These are phyloP conservation scores for Gobius niger DNA, from an alignment of 2,113 vertebrate genomes.

Conservation along the genomic window DNA sequence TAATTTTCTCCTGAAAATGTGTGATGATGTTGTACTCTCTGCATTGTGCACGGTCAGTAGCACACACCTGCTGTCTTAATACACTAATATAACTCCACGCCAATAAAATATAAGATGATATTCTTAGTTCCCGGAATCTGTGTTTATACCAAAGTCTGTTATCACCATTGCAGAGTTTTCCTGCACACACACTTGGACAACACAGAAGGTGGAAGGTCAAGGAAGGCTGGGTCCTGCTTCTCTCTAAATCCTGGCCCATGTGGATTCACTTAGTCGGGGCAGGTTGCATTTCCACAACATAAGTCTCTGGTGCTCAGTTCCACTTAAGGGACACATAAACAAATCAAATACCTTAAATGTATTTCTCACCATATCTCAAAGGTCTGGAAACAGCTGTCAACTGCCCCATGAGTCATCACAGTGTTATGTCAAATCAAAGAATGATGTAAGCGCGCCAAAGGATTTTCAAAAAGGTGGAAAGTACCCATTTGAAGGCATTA, in stretches of 20 bases:
- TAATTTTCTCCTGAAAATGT: too few species aligned
- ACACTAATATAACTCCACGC: background rate
- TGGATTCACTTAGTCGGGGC: conserved; percentile 58
- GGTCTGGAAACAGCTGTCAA: conserved; percentile 43
- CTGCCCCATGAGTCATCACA: conserved; percentile 30
- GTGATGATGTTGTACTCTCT: background rate
- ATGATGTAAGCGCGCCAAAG: conserved; percentile 33
- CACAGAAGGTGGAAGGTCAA: conserved; percentile 40
- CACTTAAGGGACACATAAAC: conserved; percentile 53
- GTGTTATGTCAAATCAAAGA: conserved; percentile 35
- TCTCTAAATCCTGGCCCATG: conserved; percentile 43
- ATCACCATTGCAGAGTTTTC: conserved; percentile 5
- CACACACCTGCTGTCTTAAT: background rate
- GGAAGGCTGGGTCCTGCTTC: conserved; percentile 13
- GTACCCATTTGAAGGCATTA: conserved; percentile 20
- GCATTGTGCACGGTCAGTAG: background rate
- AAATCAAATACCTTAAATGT: conserved; percentile 43
- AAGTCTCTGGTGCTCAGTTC: conserved; percentile 37
- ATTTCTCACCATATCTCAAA: conserved; percentile 22
- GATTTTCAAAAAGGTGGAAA: conserved; percentile 21
- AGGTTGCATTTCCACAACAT: conserved; percentile 57
- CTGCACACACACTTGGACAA: conserved; percentile 10
- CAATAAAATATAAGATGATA: background rate
- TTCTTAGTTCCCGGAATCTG: background rate
- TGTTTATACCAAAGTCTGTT: background rate